Evolutionary conservation across 2,113 vertebrate genomes (phyloP).

Genomic region (Leptosomus discolor): DNA sequence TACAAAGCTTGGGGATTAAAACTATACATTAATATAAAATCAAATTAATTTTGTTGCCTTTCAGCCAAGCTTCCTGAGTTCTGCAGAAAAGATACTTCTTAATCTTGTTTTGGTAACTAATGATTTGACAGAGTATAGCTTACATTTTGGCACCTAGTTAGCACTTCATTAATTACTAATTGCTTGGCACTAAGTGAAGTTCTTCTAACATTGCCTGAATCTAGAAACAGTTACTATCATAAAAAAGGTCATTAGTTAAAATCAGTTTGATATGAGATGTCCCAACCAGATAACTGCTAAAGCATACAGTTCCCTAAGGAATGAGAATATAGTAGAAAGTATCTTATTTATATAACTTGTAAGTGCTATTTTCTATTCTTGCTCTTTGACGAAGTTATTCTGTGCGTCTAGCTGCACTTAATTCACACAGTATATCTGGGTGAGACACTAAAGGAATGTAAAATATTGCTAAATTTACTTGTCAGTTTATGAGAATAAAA

Average conservation of each 20-base stretch:
- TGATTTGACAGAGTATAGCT: background rate
- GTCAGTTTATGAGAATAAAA: background rate
- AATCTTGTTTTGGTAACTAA: background rate
- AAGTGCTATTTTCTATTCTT: background rate
- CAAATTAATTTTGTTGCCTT: background rate
- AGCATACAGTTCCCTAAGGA: background rate
- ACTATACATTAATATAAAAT: background rate
- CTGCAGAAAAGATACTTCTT: background rate
- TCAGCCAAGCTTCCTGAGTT: background rate
- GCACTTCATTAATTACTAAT: conserved; percentile 5
- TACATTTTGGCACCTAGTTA: background rate
- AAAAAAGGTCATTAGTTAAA: background rate
- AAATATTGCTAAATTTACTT: background rate
- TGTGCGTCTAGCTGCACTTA: background rate
- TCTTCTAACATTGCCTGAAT: background rate
- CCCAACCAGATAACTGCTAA: background rate
- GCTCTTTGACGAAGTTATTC: background rate
- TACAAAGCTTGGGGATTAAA: background rate
- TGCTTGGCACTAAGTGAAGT: background rate
- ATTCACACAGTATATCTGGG: background rate
- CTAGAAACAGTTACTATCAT: background rate
- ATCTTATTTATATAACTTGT: background rate
- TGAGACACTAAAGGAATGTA: background rate
- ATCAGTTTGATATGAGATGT: background rate
- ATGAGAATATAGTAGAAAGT: background rate